Conservation (phyloP, 2,113 vertebrate species). For the Actenoides hombroni region DNA sequence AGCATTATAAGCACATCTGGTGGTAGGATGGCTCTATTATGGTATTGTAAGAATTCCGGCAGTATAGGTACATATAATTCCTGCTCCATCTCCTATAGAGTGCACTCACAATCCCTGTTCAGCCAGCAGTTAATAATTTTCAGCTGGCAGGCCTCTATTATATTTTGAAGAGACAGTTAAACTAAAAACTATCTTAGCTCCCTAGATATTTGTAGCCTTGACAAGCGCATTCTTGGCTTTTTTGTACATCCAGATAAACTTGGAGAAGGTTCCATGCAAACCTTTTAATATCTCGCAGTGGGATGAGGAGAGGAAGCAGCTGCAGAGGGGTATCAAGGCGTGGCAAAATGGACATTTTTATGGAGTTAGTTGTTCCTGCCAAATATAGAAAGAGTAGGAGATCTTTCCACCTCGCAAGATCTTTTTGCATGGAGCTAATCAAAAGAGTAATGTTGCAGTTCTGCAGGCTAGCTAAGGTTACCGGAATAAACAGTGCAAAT, state of each 20-base stretch:
- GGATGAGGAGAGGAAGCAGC: conserved; percentile 58
- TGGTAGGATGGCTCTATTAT: conserved; percentile 35
- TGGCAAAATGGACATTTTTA: conserved; percentile 64
- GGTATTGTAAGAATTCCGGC: conserved; percentile 30
- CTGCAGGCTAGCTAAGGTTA: conserved; percentile 54
- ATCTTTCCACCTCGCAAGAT: conserved; percentile 32
- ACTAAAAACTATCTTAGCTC: conserved; percentile 25
- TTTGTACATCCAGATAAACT: conserved; percentile 45
- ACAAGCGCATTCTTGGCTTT: conserved; percentile 52
- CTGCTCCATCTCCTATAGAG: neutral
- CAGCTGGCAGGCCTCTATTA: conserved; percentile 5
- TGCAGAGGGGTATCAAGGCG: conserved; percentile 28
- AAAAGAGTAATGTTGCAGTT: conserved; percentile 35
- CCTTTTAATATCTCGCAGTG: conserved; percentile 56
- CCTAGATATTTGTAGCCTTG: conserved; percentile 55
- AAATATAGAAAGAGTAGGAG: conserved; percentile 58
- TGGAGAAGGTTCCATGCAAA: conserved; percentile 34
- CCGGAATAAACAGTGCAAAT: conserved; percentile 56
- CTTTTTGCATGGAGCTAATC: conserved; percentile 54
- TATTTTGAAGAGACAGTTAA: conserved; percentile 38
- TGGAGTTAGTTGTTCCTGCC: conserved; percentile 19
- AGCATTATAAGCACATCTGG: conserved; percentile 30
- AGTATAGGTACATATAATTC: conserved; percentile 32
- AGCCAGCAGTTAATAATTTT: conserved; percentile 56
- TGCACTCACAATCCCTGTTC: neutral